Conservation (phyloP, 1,140 invertebrate species). For the Drosophila sucinea region DNA sequence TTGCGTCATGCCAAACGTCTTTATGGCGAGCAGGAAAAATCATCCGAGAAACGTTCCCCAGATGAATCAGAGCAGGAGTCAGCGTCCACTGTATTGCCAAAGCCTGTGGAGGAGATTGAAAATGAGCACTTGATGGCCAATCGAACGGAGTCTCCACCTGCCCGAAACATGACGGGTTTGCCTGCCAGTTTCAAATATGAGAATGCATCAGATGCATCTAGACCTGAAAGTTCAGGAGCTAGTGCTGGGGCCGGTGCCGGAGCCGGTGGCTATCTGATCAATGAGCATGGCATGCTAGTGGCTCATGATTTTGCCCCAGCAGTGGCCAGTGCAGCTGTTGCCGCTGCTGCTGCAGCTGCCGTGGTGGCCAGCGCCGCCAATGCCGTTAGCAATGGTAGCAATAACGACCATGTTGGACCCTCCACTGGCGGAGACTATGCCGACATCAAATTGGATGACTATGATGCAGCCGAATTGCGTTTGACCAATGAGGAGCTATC, state of each 20-base stretch:
- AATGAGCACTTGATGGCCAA: constrained; percentile 73
- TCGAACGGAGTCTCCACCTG: constrained; percentile 35
- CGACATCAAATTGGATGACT: constrained; percentile 75
- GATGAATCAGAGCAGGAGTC: neutral
- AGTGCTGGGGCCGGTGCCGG: constrained; percentile 11
- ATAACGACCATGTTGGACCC: constrained; percentile 15
- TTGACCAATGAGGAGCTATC: constrained; percentile 78
- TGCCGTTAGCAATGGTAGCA: constrained; percentile 35
- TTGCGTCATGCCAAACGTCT: constrained; percentile 60
- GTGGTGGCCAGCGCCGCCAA: constrained; percentile 31
- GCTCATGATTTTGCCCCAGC: constrained; percentile 67
- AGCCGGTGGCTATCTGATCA: constrained; percentile 61
- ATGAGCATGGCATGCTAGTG: constrained; percentile 80
- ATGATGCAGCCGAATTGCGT: constrained; percentile 70
- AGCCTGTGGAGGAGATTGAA: constrained; percentile 77
- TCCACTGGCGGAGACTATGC: constrained; percentile 44
- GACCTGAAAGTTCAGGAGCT: neutral
- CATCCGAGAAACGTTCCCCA: constrained; percentile 24
- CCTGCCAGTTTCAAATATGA: constrained; percentile 43
- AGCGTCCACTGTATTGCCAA: constrained; percentile 39
- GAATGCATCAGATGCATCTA: neutral
- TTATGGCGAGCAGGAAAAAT: constrained; percentile 42
- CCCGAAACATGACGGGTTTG: constrained; percentile 36
- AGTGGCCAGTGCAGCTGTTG: constrained; percentile 55
- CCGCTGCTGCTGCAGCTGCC: constrained; percentile 57